Evolutionary conservation across 2,888 invertebrate species (phyloP).

Genomic region (Drosophila paramelanica): DNA sequence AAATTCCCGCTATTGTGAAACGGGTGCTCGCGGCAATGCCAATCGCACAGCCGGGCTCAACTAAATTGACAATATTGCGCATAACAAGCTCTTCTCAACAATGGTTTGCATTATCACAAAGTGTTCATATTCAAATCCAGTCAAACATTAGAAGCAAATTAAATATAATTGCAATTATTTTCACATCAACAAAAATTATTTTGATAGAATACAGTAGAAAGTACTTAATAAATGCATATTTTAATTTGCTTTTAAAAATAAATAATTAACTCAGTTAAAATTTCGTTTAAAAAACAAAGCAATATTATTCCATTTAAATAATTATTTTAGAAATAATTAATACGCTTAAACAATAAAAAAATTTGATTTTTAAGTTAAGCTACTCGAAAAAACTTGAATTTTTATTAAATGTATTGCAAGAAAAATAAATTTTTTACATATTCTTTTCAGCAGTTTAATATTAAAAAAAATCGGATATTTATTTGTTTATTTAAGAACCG

Average conservation of each 20-base stretch:
- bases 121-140: conserved; percentile 7
- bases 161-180: conserved; percentile 7
- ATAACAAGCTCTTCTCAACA: conserved; percentile 24
- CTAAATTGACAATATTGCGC: conserved; percentile 29
- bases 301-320: too few species aligned
- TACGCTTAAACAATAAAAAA: too few species aligned
- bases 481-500: too few species aligned
- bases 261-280: too few species aligned
- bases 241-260: background rate
- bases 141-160: conserved; percentile 8
- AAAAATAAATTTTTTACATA: too few species aligned
- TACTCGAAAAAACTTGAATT: too few species aligned
- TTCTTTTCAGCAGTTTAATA: too few species aligned
- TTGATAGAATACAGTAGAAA: background rate
- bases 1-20: conserved; percentile 52
- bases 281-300: too few species aligned
- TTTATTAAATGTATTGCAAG: too few species aligned
- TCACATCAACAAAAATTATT: background rate
- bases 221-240: conserved; percentile 7
- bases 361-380: too few species aligned
- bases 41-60: conserved; percentile 26
- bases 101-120: conserved; percentile 17
- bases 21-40: conserved; percentile 25
- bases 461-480: too few species aligned
- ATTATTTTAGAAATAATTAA: too few species aligned